A percentile compares a stretch with the other conserved stretches of the same genome.
Conservation (phyloP, 2,888 invertebrate genomes). For the Eristalis intricaria region DNA sequence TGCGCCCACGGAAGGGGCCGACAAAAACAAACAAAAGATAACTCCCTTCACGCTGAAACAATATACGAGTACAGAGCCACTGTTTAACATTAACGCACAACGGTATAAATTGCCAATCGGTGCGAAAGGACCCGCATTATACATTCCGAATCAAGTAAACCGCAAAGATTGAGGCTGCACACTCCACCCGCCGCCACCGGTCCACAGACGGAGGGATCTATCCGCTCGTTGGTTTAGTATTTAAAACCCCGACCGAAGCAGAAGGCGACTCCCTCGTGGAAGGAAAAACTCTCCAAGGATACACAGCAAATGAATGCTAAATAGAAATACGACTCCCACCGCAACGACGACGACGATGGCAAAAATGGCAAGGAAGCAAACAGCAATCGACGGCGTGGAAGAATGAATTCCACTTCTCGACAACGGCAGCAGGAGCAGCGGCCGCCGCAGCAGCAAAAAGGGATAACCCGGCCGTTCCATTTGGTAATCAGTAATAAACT, state of each 20-base stretch:
- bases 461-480: slow-evolving; percentile 21
- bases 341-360: background rate
- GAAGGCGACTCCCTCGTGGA: slow-evolving; percentile 31
- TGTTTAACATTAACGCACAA: slow-evolving; percentile 37
- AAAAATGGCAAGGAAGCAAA: slow-evolving; percentile 34
- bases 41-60: slow-evolving; percentile 10
- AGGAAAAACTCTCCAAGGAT: slow-evolving; percentile 39
- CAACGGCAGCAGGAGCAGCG: background rate
- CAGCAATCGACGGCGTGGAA: slow-evolving; percentile 60
- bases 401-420: slow-evolving; percentile 26
- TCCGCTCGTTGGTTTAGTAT: slow-evolving; percentile 29
- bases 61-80: slow-evolving; percentile 5
- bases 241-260: slow-evolving; percentile 30
- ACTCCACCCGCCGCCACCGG: background rate
- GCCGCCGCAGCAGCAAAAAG: background rate
- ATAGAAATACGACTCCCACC: slow-evolving; percentile 28
- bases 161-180: slow-evolving; percentile 20
- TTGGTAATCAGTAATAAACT: slow-evolving; percentile 35
- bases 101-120: slow-evolving; percentile 51
- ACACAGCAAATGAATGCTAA: slow-evolving; percentile 56
- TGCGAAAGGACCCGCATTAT: slow-evolving; percentile 55
- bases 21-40: background rate
- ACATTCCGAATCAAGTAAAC: slow-evolving; percentile 47
- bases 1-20: background rate
- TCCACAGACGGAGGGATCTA: slow-evolving; percentile 2